Base-by-base conservation (phyloP, 2,888 invertebrate genomes). In the Sphecodes monilicornis region DNA sequence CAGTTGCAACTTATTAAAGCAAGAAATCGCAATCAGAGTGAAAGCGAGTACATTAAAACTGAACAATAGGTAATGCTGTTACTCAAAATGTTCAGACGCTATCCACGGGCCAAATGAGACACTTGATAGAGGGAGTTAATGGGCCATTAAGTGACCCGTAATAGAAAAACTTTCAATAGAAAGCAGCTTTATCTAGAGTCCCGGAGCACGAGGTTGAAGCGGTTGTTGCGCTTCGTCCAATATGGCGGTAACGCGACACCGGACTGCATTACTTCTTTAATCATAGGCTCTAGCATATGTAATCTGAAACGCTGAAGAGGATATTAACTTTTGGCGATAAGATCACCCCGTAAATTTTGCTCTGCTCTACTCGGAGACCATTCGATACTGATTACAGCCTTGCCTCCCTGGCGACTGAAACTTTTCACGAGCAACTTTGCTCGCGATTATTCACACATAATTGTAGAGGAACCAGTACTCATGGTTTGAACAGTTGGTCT, bases 231-330 rank as follows among this genome's bases (percentile, higher is more conserved):
- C 71, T 29, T n/a, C 41, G 41, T 73, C 41, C 90, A 89, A 88
- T 87, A 91, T 90, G 90, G 82, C 68, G 36, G 91, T 90, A 91
- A 91, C 79, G 80, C 60, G 89, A 91, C 82, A 89, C 89, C 84
- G 60, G 77, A 26, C 74, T 60, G 54, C 60, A 77, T 84, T 88
- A 82, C 81, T 86, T 86, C 88, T 88, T 79, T 86, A 90, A 89
- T 89, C 85, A 80, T 73, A 46, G 73, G 73, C 74, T 77, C 68
- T 46, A 80, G 75, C 70, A 50, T 81, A 36, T 74, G 50, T 78
- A 75, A 83, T 74, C 57, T 69, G 43, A 8, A n/a, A n/a, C 26
- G 72, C 39, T 54, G 43, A 66, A 64, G 78, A 68, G 79, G 36
- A 70, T 75, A 82, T 90, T 84, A 82, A 77, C 73, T 78, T n/a